A percentile compares a stretch with the other conserved stretches of the same genome.
These are phyloP conservation scores for Andricus quercusramuli DNA, from an alignment of 2,888 invertebrate species.

Conservation along the genomic window DNA sequence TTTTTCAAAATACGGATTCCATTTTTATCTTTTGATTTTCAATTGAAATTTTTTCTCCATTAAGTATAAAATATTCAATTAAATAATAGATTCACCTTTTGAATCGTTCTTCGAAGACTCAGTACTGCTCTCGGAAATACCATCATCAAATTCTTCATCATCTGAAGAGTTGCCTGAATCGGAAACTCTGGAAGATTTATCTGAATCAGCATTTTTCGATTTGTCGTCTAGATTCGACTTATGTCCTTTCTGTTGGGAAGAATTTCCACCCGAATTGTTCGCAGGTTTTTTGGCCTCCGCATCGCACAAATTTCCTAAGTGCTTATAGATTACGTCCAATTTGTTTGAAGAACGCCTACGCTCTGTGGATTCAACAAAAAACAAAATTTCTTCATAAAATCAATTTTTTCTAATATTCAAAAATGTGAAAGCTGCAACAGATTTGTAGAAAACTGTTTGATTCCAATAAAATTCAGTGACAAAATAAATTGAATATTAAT, in stretches of 20 bases:
- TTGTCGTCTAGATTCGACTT: neutral
- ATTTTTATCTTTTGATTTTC: no score
- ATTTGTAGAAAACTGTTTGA: no score
- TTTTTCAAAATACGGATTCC: no score
- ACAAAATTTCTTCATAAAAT: neutral
- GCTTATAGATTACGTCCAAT: neutral
- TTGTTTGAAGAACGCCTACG: neutral
- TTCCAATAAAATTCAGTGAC: no score
- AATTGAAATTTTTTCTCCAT: no score
- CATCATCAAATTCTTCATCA: constrained; percentile 10
- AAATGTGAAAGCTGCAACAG: no score
- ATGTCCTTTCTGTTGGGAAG: neutral
- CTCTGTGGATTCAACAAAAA: neutral
- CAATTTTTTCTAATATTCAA: no score
- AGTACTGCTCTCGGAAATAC: neutral
- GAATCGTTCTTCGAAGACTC: neutral
- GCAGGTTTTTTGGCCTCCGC: neutral
- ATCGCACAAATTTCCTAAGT: neutral
- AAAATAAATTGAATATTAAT: no score
- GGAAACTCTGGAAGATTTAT: neutral
- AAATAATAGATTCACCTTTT: neutral
- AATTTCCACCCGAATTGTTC: neutral
- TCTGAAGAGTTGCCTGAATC: constrained; percentile 1
- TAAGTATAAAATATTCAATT: no score
- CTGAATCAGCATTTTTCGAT: neutral